A percentile compares a stretch with the other conserved stretches of the same genome.
Conservation (phyloP, 2,113 vertebrate species). For the Dromaius novaehollandiae region DNA sequence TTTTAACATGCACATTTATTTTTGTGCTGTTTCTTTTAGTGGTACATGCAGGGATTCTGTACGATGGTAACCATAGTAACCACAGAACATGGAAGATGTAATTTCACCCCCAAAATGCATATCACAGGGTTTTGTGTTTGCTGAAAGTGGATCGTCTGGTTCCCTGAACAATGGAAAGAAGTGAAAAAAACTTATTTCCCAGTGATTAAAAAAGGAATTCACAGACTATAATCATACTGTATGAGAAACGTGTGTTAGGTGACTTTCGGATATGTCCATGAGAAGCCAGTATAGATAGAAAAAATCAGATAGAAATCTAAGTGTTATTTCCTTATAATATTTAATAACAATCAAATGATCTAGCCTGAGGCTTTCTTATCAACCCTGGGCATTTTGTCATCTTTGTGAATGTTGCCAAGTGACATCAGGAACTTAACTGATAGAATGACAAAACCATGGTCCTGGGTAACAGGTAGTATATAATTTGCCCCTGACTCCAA, state of each 20-base stretch:
- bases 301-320: not conserved
- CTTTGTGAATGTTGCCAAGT: not conserved
- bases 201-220: slow-evolving; percentile 14
- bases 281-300: not conserved
- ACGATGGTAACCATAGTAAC: slow-evolving; percentile 78
- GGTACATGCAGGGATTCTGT: slow-evolving; percentile 48
- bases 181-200: not conserved
- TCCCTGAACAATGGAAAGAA: slow-evolving; percentile 46
- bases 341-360: not conserved
- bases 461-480: not conserved
- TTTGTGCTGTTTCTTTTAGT: slow-evolving; percentile 41
- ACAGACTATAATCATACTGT: not conserved
- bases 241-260: not conserved
- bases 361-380: not conserved
- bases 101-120: slow-evolving; percentile 72
- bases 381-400: not conserved
- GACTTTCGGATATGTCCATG: not conserved
- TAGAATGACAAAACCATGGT: rapidly evolving
- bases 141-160: not conserved
- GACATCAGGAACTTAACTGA: not conserved
- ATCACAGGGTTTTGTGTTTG: slow-evolving; percentile 58
- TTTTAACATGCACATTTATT: slow-evolving; percentile 36
- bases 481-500: not conserved
- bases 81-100: slow-evolving; percentile 56
- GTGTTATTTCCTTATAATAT: not conserved